phyloP scores from a whole-genome alignment of 2,113 vertebrate species.

The Tetrax tetrax region DNA sequence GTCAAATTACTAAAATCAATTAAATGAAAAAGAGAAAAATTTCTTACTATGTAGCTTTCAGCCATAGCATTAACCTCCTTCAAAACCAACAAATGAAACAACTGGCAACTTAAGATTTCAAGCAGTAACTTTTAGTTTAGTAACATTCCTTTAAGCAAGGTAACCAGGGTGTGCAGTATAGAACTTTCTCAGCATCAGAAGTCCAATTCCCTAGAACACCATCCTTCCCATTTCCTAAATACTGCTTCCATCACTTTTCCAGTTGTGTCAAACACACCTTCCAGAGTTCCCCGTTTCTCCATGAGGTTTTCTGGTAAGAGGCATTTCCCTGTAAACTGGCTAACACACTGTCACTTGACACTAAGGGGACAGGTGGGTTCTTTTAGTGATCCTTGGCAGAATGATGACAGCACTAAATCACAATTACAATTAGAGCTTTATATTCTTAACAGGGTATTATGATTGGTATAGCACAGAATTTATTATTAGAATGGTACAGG shows the following conservation, averaged over 20 bases:
- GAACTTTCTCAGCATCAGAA: neutral
- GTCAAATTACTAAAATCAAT: neutral
- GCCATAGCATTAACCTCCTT: neutral
- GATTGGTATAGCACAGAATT: too few relatives aligned
- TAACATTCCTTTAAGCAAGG: neutral
- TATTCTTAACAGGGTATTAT: too few relatives aligned
- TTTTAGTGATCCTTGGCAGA: neutral
- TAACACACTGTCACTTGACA: neutral
- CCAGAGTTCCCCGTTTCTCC: neutral
- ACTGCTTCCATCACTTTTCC: neutral
- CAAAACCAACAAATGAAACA: neutral
- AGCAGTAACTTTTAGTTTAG: neutral
- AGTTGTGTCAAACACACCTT: neutral
- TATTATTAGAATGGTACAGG: too few relatives aligned
- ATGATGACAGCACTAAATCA: too few relatives aligned
- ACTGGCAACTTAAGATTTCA: neutral
- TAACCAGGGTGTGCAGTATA: neutral
- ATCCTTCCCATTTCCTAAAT: neutral
- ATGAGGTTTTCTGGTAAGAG: neutral
- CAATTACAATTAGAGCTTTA: too few relatives aligned
- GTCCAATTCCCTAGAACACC: neutral
- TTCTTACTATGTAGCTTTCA: neutral
- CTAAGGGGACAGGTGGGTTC: neutral
- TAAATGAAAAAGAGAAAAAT: neutral
- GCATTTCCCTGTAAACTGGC: neutral